These are phyloP conservation scores for Arctia plantaginis DNA, from an alignment of 2,888 invertebrate species.

Conservation along the genomic window DNA sequence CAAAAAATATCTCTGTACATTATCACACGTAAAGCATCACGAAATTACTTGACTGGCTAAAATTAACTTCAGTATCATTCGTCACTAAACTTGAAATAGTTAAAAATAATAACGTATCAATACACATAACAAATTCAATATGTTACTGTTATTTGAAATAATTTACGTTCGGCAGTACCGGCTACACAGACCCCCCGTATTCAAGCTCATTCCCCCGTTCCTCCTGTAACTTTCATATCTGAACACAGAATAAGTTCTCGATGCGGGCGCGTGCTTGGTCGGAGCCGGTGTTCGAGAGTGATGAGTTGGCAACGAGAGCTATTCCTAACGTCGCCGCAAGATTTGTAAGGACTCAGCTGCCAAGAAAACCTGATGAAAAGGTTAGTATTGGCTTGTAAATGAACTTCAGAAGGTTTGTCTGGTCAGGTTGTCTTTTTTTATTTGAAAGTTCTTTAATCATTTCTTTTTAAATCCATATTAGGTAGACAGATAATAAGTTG, in stretches of 20 bases:
- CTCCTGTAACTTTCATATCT: slow-evolving; percentile 37
- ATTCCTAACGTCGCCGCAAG: slow-evolving; percentile 70
- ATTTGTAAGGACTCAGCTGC: slow-evolving; percentile 70
- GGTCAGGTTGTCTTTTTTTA: not conserved
- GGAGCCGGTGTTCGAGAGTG: slow-evolving; percentile 84
- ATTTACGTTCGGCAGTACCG: slow-evolving; percentile 35
- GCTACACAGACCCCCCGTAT: slow-evolving; percentile 22
- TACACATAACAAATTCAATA: no score
- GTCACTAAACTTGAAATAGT: not conserved
- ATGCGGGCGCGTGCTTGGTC: slow-evolving; percentile 94
- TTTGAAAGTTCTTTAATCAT: no score
- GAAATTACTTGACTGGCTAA: not conserved
- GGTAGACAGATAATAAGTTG: not conserved
- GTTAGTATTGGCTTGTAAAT: slow-evolving; percentile 48
- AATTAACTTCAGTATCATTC: not conserved
- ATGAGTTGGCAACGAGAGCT: slow-evolving; percentile 62
- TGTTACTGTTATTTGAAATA: not conserved
- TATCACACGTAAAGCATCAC: not conserved
- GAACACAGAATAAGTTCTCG: slow-evolving; percentile 91
- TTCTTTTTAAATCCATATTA: not conserved
- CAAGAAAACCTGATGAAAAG: slow-evolving; percentile 65
- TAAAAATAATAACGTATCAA: no score
- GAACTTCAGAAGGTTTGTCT: not conserved
- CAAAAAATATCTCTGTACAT: not conserved
- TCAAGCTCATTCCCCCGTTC: slow-evolving; percentile 20